Percentiles rank a stretch among this genome's conserved stretches.
Conservation (phyloP, 2,113 vertebrate species). For the Piprites chloris region DNA sequence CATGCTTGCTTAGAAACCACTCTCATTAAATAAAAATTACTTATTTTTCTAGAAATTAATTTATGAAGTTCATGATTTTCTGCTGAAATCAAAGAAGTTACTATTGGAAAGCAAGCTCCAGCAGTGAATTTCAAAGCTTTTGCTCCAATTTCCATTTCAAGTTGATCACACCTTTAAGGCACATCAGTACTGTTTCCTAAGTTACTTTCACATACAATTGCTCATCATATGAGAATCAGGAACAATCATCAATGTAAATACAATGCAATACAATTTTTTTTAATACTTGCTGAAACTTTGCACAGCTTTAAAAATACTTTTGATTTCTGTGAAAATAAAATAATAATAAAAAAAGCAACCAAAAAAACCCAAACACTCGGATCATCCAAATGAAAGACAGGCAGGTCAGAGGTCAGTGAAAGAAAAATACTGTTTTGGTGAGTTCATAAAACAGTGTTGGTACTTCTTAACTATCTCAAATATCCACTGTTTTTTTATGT, state of each 20-base stretch:
- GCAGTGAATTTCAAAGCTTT: not conserved
- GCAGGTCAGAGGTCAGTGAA: not conserved
- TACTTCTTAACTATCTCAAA: not conserved
- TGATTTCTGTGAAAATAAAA: not conserved
- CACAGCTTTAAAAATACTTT: not conserved
- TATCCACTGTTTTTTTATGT: not conserved
- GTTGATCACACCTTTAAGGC: not conserved
- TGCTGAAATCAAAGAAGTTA: not conserved
- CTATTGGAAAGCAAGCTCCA: not conserved
- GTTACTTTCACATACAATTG: not conserved
- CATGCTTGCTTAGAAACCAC: not conserved
- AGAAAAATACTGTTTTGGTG: not conserved
- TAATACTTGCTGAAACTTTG: not conserved
- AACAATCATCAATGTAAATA: not conserved
- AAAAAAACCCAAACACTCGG: not conserved
- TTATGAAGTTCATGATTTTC: not conserved
- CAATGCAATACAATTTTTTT: not conserved
- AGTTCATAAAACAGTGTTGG: not conserved
- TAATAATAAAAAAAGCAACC: not conserved
- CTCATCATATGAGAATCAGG: not conserved
- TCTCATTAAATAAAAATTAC: not conserved
- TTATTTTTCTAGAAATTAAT: not conserved
- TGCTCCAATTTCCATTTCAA: not conserved
- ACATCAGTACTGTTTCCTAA: not conserved
- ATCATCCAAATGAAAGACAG: not conserved